These are phyloP conservation scores for Accipiter cooperii DNA, from an alignment of 2,113 vertebrate species.

Conservation along the genomic window DNA sequence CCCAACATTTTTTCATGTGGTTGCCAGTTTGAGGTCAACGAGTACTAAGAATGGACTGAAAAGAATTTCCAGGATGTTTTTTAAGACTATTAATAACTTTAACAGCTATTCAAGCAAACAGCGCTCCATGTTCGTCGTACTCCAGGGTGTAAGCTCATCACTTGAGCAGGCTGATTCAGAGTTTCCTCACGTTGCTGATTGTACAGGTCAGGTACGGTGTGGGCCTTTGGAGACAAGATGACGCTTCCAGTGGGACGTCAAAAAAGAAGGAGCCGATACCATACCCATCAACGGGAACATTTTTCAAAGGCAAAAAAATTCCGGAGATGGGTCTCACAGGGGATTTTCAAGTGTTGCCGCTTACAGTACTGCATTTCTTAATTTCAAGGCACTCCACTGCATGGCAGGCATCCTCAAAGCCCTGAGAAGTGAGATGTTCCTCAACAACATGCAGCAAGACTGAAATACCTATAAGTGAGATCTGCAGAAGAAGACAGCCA, in stretches of 20 bases:
- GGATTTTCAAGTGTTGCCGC: not conserved
- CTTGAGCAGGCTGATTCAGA: not conserved
- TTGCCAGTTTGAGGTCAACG: conserved; percentile 36
- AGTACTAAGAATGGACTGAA: conserved; percentile 44
- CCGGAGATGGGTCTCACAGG: not conserved
- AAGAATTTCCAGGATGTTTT: conserved; percentile 68
- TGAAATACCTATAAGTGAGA: not conserved
- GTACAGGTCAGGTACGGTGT: not conserved
- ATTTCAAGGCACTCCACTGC: not conserved
- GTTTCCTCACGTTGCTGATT: not conserved
- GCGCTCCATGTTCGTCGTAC: not conserved
- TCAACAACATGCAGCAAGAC: fast-evolving
- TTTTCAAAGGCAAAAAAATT: not conserved
- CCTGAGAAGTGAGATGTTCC: not conserved
- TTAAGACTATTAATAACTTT: conserved; percentile 54
- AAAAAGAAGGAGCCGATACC: not conserved
- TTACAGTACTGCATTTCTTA: not conserved
- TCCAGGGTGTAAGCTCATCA: not conserved
- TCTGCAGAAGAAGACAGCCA: not conserved
- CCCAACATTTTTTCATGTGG: conserved; percentile 54
- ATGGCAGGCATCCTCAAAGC: not conserved
- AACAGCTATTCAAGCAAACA: conserved; percentile 43
- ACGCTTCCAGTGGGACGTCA: not conserved
- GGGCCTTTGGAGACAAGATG: not conserved
- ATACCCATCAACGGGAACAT: fast-evolving